Evolutionary conservation across 2,113 vertebrate species (phyloP).

Genomic region (Gallinago jamesoni): DNA sequence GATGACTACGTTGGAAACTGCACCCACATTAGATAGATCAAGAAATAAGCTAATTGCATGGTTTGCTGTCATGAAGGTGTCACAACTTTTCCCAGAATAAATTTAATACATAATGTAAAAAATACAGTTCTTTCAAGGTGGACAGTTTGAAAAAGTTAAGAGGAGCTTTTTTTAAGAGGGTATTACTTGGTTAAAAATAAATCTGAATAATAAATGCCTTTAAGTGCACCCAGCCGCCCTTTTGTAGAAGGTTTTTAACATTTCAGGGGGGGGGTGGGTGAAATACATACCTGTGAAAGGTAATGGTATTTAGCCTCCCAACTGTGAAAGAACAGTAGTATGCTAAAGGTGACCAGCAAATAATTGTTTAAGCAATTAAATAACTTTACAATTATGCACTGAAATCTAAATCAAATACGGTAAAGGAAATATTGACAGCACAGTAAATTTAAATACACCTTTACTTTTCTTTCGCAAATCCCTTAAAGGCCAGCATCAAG

Average conservation of each 20-base stretch:
- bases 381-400: not conserved
- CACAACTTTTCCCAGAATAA: not conserved
- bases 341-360: not conserved
- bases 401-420: conserved; percentile 1
- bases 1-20: not conserved
- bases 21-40: not conserved
- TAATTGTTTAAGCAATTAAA: not conserved
- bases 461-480: not conserved
- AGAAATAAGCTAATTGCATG: not conserved
- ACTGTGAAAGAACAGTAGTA: not conserved
- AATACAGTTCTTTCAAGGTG: not conserved
- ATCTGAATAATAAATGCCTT: conserved; percentile 16
- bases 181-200: conserved; percentile 53
- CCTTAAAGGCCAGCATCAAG: not conserved
- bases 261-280: not conserved
- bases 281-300: not conserved
- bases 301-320: not conserved
- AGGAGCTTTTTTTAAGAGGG: not conserved
- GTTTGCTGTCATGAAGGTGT: not conserved
- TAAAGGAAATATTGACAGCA: not conserved
- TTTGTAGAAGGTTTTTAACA: not conserved
- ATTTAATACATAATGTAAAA: not conserved
- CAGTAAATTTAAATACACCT: not conserved
- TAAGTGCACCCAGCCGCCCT: conserved; percentile 21
- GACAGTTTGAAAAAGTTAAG: conserved; percentile 1